These are phyloP conservation scores for Rhynchophorus ferrugineus DNA, from an alignment of 1,140 invertebrate species.

Conservation along the genomic window DNA sequence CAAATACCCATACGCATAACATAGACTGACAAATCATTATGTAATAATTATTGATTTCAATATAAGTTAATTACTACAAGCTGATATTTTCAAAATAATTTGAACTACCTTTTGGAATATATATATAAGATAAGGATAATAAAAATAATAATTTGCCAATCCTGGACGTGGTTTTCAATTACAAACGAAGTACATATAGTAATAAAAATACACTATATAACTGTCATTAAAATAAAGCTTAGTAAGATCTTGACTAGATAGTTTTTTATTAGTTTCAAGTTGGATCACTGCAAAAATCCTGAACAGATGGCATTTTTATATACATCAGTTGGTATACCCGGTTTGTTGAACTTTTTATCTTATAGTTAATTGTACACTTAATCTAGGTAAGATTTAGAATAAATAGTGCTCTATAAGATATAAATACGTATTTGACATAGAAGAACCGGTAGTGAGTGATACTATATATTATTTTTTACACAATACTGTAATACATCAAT, in stretches of 20 bases:
- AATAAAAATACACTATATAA: conserved; percentile 2
- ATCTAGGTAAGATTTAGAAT: background rate
- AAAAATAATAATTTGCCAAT: background rate
- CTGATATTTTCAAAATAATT: no score
- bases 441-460: background rate
- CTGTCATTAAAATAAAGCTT: conserved; percentile 20
- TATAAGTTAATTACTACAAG: no score
- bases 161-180: background rate
- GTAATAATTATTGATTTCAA: no score
- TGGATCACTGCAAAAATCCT: conserved; percentile 28
- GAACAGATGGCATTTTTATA: conserved; percentile 9
- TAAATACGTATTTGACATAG: background rate
- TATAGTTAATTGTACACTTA: background rate
- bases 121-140: no score
- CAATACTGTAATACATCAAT: no score
- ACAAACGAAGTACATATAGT: background rate
- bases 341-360: conserved; percentile 12
- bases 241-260: conserved; percentile 22
- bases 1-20: background rate
- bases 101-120: no score
- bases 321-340: conserved; percentile 17
- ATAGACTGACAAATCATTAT: conserved; percentile 1
- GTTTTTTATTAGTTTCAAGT: conserved; percentile 1
- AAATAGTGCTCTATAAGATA: background rate
- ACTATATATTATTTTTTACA: no score